Evolutionary conservation across 1,140 invertebrate species (phyloP).

Genomic region (Wiebesia pumilae): DNA sequence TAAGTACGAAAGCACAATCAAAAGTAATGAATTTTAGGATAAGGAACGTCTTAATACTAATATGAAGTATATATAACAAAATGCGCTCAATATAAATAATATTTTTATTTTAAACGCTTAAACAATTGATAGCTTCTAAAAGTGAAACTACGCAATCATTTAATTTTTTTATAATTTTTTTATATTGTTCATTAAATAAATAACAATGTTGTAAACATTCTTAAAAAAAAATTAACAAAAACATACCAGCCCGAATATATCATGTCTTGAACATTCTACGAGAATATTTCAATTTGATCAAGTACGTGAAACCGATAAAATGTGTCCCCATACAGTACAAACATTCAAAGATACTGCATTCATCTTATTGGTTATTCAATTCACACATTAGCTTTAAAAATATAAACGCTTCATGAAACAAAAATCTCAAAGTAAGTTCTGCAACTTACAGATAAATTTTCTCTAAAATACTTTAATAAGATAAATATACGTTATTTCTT

Average conservation of each 20-base stretch:
- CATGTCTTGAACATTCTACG: not conserved
- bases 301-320: not conserved
- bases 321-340: not conserved
- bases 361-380: not conserved
- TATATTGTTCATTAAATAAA: conserved; percentile 19
- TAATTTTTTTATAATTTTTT: not conserved
- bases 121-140: conserved; percentile 11
- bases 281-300: not conserved
- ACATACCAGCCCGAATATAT: not conserved
- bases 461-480: conserved; percentile 10
- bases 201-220: conserved; percentile 16
- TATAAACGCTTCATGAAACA: conserved; percentile 7
- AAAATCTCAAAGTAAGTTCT: conserved; percentile 18
- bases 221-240: conserved; percentile 26
- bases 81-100: not conserved
- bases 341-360: conserved; percentile 16
- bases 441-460: conserved; percentile 19
- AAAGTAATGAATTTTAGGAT: not conserved
- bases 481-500: conserved; percentile 8
- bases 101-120: conserved; percentile 22
- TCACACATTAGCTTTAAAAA: not conserved
- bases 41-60: conserved; percentile 12
- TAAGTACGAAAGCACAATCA: not conserved
- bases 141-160: not conserved
- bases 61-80: conserved; percentile 9